Percentiles rank a stretch among this genome's conserved stretches.
Evolutionary conservation across 2,797 vertebrate genomes (phyloP).

Genomic region (Anguilla anguilla): DNA sequence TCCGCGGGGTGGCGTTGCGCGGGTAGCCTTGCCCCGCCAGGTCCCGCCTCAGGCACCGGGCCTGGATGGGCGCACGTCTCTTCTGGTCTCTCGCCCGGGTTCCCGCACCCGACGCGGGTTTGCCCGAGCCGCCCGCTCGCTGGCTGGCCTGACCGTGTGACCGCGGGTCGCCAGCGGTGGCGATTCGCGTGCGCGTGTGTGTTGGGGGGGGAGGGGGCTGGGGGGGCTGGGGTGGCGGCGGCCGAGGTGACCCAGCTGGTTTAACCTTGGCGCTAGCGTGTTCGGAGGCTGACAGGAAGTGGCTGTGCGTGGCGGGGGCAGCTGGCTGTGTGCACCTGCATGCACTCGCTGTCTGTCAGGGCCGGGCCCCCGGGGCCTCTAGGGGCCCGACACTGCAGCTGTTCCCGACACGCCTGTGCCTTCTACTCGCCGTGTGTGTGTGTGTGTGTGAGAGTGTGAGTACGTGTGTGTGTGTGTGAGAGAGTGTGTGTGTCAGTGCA

Average conservation of each 20-base stretch:
- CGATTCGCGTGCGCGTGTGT: too few relatives aligned
- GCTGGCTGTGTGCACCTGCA: slow-evolving; percentile 60
- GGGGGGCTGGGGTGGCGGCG: not conserved
- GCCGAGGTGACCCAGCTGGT: not conserved
- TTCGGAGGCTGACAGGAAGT: not conserved
- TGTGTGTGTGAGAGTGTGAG: slow-evolving; percentile 34
- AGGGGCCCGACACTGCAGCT: slow-evolving; percentile 48
- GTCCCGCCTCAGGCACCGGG: not conserved
- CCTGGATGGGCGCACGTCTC: not conserved
- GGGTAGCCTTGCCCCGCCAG: not conserved
- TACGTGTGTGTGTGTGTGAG: not conserved
- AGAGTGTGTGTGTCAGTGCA: too few relatives aligned
- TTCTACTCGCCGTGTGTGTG: slow-evolving; percentile 54
- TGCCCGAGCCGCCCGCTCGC: not conserved
- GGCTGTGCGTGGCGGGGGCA: not conserved
- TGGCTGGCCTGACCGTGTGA: not conserved
- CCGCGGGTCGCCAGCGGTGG: too few relatives aligned
- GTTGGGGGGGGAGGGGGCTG: too few relatives aligned
- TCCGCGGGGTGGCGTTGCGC: not conserved
- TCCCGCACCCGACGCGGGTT: not conserved
- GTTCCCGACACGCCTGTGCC: slow-evolving; percentile 41
- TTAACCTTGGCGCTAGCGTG: not conserved
- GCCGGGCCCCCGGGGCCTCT: slow-evolving; percentile 50
- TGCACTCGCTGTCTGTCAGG: slow-evolving; percentile 38
- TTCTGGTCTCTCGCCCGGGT: not conserved